Percentiles rank a stretch among this genome's conserved stretches.
Conservation (phyloP, 1,140 invertebrate species). For the Meteorus sp. region DNA sequence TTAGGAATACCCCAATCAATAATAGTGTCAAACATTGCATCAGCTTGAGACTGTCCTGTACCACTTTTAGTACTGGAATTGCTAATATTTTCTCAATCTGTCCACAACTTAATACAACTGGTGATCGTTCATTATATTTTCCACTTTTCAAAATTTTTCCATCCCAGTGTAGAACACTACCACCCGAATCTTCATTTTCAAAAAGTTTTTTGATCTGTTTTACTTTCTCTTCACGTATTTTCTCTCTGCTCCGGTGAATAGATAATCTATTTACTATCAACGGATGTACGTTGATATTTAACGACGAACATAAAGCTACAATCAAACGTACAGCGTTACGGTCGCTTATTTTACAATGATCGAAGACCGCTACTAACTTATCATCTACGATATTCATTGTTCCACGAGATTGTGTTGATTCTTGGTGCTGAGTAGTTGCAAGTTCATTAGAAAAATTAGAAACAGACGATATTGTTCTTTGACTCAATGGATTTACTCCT, state of each 20-base stretch:
- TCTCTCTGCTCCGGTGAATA: constrained; percentile 21
- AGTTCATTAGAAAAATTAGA: constrained; percentile 23
- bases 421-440: constrained; percentile 10
- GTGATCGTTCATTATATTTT: background rate
- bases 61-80: constrained; percentile 13
- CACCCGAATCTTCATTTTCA: constrained; percentile 20
- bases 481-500: constrained; percentile 15
- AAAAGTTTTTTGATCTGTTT: constrained; percentile 29
- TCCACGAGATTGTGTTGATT: constrained; percentile 19
- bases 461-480: constrained; percentile 19
- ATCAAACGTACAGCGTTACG: constrained; percentile 27
- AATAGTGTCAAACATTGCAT: constrained; percentile 14
- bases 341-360: constrained; percentile 29
- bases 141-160: constrained; percentile 23
- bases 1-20: constrained; percentile 14
- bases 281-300: constrained; percentile 24
- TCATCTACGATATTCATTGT: constrained; percentile 17
- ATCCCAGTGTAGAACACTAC: constrained; percentile 24
- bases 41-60: constrained; percentile 16
- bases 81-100: constrained; percentile 18
- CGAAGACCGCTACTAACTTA: constrained; percentile 16
- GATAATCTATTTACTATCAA: constrained; percentile 30
- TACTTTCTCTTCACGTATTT: constrained; percentile 26
- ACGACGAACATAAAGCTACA: constrained; percentile 7
- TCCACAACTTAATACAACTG: constrained; percentile 13